Evolutionary conservation across 2,797 vertebrate genomes (phyloP).

Genomic region (Parotocinclus haroldoi): DNA sequence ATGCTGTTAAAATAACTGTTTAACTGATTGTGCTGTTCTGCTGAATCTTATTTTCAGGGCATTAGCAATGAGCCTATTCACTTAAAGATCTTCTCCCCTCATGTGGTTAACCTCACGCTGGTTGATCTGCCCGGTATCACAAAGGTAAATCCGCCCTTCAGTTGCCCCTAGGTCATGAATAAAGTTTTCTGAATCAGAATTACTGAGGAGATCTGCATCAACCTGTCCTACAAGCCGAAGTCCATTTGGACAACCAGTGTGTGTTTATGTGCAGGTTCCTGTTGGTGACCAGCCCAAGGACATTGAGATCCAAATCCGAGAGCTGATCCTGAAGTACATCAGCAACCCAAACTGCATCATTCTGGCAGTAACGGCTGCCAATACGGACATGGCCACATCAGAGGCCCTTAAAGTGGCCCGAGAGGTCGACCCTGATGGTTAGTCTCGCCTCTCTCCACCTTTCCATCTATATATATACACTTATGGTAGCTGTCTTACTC

Average conservation of each 20-base stretch:
- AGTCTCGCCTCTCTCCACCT: conserved; percentile 9
- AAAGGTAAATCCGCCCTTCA: conserved; percentile 81
- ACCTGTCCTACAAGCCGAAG: neutral
- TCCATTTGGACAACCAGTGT: neutral
- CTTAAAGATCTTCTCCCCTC: conserved; percentile 94
- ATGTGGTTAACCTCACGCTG: conserved; percentile 95
- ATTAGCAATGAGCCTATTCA: conserved; percentile 97
- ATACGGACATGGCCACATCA: conserved; percentile 98
- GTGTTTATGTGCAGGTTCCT: conserved; percentile 77
- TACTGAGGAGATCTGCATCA: neutral
- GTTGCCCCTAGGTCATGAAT: no score
- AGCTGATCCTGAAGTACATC: conserved; percentile 94
- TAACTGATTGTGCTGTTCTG: neutral
- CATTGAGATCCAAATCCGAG: conserved; percentile 94
- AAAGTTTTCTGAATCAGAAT: no score
- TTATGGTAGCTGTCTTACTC: no score
- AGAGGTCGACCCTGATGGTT: conserved; percentile 83
- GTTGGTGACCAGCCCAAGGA: conserved; percentile 97
- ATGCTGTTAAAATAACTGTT: neutral
- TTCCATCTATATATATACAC: no score
- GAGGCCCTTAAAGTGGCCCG: conserved; percentile 96
- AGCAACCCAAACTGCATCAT: conserved; percentile 98
- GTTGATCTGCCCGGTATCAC: conserved; percentile 98
- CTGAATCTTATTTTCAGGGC: conserved; percentile 69
- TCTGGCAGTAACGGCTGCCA: conserved; percentile 93